Evolutionary conservation across 2,797 vertebrate genomes (phyloP).

Genomic region (Parotocinclus haroldoi): DNA sequence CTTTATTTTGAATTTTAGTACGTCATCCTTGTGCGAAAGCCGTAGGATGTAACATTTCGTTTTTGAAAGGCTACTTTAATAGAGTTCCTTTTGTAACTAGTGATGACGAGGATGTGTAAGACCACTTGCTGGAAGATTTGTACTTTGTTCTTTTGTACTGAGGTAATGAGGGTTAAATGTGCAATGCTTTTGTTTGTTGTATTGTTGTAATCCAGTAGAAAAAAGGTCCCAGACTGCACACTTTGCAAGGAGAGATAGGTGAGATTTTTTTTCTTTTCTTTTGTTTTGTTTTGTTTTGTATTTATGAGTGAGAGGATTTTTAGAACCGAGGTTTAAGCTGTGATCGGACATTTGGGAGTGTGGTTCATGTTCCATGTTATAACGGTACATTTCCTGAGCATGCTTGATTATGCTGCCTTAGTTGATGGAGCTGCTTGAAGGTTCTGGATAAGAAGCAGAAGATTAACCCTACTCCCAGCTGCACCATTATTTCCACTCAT

Average conservation of each 20-base stretch:
- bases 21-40: conserved; percentile 59
- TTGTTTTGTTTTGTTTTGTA: too few relatives aligned
- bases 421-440: conserved; percentile 69
- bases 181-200: conserved; percentile 81
- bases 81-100: conserved; percentile 63
- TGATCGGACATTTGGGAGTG: conserved; percentile 53
- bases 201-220: conserved; percentile 71
- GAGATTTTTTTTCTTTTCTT: conserved; percentile 45
- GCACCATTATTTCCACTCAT: conserved; percentile 7
- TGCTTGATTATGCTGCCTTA: conserved; percentile 74
- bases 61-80: conserved; percentile 23
- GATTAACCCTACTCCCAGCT: conserved; percentile 23
- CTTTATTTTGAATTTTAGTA: conserved; percentile 56
- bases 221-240: conserved; percentile 66
- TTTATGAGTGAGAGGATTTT: conserved; percentile 44
- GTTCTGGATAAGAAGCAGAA: conserved; percentile 58
- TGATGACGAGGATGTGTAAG: conserved; percentile 62
- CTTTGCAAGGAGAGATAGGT: conserved; percentile 54
- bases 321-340: conserved; percentile 57
- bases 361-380: conserved; percentile 66
- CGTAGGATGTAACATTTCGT: conserved; percentile 39
- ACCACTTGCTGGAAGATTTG: conserved; percentile 80
- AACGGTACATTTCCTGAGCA: conserved; percentile 71
- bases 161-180: conserved; percentile 80
- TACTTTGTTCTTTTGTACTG: conserved; percentile 76